Conservation (phyloP, 2,888 invertebrate species). For the Priocnemis perturbator region DNA sequence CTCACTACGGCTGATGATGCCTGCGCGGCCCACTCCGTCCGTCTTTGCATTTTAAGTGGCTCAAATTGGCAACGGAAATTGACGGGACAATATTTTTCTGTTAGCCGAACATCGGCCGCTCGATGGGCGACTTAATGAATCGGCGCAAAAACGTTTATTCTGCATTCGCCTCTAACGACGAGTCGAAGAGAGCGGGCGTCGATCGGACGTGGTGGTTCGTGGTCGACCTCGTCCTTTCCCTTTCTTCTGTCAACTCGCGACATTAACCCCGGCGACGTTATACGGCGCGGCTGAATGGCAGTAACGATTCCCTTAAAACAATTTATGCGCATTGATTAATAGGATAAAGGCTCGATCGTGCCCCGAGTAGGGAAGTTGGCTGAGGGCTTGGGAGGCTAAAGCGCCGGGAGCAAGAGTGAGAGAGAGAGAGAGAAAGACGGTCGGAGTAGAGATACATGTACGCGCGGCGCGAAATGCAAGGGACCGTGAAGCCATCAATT, state of each 20-base stretch:
- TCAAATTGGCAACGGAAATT: too few species aligned
- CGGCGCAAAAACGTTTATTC: too few species aligned
- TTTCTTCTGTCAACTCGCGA: slow-evolving; percentile 46
- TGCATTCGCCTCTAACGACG: neutral
- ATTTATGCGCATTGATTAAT: slow-evolving; percentile 63
- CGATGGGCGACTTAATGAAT: too few species aligned
- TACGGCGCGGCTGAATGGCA: slow-evolving; percentile 52
- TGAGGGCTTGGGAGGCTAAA: neutral
- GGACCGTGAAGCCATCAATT: slow-evolving; percentile 61
- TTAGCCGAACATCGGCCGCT: too few species aligned
- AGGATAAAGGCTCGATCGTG: slow-evolving; percentile 54
- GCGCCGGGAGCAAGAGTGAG: slow-evolving; percentile 1
- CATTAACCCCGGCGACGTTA: slow-evolving; percentile 53
- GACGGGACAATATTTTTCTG: too few species aligned
- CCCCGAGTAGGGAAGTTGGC: slow-evolving; percentile 26
- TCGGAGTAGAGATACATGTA: slow-evolving; percentile 22
- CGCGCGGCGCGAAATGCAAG: slow-evolving; percentile 56
- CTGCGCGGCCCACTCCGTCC: too few species aligned
- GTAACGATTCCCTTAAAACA: slow-evolving; percentile 62
- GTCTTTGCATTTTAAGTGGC: too few species aligned
- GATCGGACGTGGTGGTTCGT: too few species aligned
- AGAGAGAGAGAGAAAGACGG: slow-evolving; percentile 32
- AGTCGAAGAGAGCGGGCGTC: neutral
- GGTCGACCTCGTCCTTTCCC: too few species aligned
- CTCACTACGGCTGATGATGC: too few species aligned